phyloP scores from a whole-genome alignment of 2,888 invertebrate genomes.

The Ichneumon xanthorius region DNA sequence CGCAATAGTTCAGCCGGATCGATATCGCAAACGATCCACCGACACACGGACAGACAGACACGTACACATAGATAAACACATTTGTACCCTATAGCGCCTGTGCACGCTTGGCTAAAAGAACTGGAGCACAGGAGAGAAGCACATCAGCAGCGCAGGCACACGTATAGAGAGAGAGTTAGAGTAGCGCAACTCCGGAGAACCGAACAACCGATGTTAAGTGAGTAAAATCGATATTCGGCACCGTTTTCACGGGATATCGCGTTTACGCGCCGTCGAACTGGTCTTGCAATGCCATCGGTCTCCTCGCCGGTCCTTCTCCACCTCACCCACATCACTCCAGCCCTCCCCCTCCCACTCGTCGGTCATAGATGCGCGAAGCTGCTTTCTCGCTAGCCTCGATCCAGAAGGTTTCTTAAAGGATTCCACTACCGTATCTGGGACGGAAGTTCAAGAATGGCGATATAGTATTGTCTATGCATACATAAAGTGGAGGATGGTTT shows the following conservation, averaged over 20 bases:
- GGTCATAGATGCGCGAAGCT: constrained; percentile 31
- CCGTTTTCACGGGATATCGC: constrained; percentile 68
- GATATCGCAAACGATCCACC: constrained; percentile 55
- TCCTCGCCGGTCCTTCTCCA: constrained; percentile 40
- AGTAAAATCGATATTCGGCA: constrained; percentile 72
- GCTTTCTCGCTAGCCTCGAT: constrained; percentile 19
- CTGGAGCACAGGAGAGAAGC: constrained; percentile 59
- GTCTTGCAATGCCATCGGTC: constrained; percentile 65
- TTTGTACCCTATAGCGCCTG: constrained; percentile 17
- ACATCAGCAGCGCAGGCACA: constrained; percentile 24
- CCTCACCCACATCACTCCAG: neutral
- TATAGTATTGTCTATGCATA: constrained; percentile 21
- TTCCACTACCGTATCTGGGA: constrained; percentile 56
- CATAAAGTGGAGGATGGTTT: neutral
- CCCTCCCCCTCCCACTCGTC: neutral
- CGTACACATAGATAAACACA: constrained; percentile 20
- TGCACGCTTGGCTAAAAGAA: constrained; percentile 67
- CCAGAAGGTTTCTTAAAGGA: constrained; percentile 50
- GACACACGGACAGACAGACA: constrained; percentile 4
- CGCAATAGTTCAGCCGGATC: constrained; percentile 50
- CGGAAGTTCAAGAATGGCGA: constrained; percentile 62
- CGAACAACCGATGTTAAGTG: constrained; percentile 71
- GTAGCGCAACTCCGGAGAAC: constrained; percentile 59
- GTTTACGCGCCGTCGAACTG: constrained; percentile 66
- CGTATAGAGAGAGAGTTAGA: constrained; percentile 18